Evolutionary conservation across 2,113 vertebrate species (phyloP).

Genomic region (Alexandromys fortis): DNA sequence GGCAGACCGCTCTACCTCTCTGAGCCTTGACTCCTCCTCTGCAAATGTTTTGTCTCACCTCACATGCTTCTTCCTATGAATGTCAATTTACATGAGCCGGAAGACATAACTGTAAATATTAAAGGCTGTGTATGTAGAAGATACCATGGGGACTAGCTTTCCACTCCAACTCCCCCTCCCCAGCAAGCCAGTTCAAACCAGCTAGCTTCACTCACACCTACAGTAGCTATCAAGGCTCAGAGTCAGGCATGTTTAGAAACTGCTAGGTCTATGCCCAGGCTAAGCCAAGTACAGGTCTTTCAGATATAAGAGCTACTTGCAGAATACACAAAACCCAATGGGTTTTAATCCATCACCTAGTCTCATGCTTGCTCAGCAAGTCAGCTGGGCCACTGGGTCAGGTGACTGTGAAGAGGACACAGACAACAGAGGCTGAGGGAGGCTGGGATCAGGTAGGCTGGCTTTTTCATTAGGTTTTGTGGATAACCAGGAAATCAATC

Average conservation of each 20-base stretch:
- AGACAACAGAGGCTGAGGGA: neutral
- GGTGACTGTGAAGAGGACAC: neutral
- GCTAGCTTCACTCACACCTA: neutral
- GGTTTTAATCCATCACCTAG: neutral
- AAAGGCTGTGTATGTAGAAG: neutral
- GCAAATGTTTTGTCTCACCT: neutral
- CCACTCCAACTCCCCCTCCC: neutral
- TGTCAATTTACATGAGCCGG: neutral
- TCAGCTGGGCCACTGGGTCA: neutral
- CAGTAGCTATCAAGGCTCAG: neutral
- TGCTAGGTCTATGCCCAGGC: neutral
- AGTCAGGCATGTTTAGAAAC: neutral
- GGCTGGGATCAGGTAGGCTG: neutral
- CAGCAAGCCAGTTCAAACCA: neutral
- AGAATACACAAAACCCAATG: neutral
- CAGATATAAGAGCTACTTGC: neutral
- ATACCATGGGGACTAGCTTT: neutral
- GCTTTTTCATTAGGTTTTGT: constrained; percentile 8
- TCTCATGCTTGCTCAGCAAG: neutral
- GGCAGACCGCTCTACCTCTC: neutral
- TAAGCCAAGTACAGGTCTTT: neutral
- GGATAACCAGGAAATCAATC: neutral
- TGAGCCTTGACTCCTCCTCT: neutral
- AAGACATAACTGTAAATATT: neutral
- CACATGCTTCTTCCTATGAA: neutral